Percentiles rank a stretch among this genome's conserved stretches.
phyloP scores from a whole-genome alignment of 2,797 vertebrate species.

The Phataginus tetradactyla region DNA sequence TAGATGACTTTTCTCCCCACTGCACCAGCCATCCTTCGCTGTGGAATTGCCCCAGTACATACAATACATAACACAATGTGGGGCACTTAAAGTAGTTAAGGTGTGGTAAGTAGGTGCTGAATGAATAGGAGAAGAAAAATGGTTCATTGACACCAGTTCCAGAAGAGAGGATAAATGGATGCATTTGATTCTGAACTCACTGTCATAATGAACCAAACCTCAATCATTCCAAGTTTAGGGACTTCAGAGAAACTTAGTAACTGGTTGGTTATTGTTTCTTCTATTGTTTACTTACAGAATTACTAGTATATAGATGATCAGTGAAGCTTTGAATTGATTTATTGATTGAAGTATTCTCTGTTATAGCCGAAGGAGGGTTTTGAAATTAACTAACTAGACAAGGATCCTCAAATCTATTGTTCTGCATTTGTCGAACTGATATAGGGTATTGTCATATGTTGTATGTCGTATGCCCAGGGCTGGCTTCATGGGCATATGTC shows the following conservation, averaged over 20 bases:
- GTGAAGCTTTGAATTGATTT: background rate
- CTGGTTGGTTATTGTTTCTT: constrained; percentile 1
- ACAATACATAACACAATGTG: too few species aligned
- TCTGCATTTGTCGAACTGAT: background rate
- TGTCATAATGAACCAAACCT: background rate
- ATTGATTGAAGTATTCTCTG: background rate
- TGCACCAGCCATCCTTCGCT: background rate
- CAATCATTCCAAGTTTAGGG: background rate
- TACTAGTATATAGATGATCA: background rate
- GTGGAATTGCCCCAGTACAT: background rate
- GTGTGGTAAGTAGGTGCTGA: background rate
- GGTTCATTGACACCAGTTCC: background rate
- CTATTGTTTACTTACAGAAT: background rate
- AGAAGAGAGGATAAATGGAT: background rate
- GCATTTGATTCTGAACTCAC: too few species aligned
- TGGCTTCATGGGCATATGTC: background rate
- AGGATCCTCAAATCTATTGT: background rate
- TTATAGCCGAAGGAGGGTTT: background rate
- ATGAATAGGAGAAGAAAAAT: background rate
- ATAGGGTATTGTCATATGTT: background rate
- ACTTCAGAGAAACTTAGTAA: background rate
- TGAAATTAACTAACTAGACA: background rate
- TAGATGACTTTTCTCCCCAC: background rate
- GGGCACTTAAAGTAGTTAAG: background rate
- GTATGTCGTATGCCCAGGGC: background rate